Base-by-base conservation (phyloP, 2,888 invertebrate genomes). In the Diachrysia chrysitis region DNA sequence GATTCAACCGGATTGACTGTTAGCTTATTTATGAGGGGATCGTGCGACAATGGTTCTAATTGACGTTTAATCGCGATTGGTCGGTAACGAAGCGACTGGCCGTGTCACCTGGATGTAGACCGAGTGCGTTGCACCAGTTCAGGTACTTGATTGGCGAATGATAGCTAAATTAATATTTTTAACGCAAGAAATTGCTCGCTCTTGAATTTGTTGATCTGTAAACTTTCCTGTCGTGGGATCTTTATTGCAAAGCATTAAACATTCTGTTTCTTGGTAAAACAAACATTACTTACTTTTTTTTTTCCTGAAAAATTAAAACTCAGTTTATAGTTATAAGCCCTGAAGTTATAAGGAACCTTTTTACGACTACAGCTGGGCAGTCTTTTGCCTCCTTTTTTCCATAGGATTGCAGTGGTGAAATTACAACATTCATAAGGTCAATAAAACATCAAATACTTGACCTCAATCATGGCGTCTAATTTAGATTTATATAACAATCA, bases 31-130 rank as follows among this genome's bases (percentile, higher is more conserved):
- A 91, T 87, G 89, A 89, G 85, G 74, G 83, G 77, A 83, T 82
- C 85, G 86, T 84, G 89, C 91, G 92, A 93, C 93, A 93, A 93
- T 92, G 89, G 88, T 75, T 89, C 88, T 92, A 93, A 93, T 92
- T 93, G 93, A 93, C 93, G 90, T 91, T 87, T 90, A 91, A 92
- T 93, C 92, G 90, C 88, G 92, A 91, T 90, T 82, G 69, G 73
- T 76, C 79, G 73, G 86, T 90, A 91, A 90, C 90, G 90, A 91
- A 90, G 87, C 82, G 83, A 83, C 86, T 86, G 63, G 85, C 86
- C 86, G 78, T 83, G 83, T 84, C 83, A 73, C 60, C 77, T 81
- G 72, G 82, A 67, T 74, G 74, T 51, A 63, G 61, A 54, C 56
- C 37, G 74, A 74, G 69, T 69, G 63, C 69, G 54, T 69, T 78